Evolutionary conservation across 1,140 invertebrate species (phyloP).

Genomic region (Diuraphis noxia): DNA sequence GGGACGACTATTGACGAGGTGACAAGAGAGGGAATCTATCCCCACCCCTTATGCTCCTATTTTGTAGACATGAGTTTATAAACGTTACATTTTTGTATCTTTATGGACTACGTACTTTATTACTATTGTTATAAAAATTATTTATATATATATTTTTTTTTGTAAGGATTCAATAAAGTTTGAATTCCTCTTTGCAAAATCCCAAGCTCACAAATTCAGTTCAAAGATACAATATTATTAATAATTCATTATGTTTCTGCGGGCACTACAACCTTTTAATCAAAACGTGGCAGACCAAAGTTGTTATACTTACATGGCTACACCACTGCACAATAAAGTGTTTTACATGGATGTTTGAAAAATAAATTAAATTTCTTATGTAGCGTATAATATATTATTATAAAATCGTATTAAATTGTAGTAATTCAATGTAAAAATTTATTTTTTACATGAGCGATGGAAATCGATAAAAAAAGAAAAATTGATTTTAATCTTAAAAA

Average conservation of each 20-base stretch:
- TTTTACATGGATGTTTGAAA: background rate
- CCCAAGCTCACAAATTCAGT: background rate
- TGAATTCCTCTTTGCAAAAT: background rate
- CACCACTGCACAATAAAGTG: background rate
- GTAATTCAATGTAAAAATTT: background rate
- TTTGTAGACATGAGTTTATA: background rate
- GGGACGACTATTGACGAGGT: no score
- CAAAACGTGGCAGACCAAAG: background rate
- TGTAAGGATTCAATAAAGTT: background rate
- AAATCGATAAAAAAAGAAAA: background rate
- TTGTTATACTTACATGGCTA: no score
- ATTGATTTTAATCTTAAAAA: background rate
- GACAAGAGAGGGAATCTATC: background rate
- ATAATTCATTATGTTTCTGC: background rate
- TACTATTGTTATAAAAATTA: background rate
- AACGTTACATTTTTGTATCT: background rate
- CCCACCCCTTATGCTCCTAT: background rate
- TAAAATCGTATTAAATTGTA: background rate
- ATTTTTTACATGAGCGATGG: background rate
- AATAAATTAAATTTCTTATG: background rate
- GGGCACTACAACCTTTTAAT: background rate
- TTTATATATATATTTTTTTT: no score
- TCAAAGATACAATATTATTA: background rate
- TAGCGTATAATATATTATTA: background rate
- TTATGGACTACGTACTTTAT: background rate